Conservation (phyloP, 2,888 invertebrate genomes). For the Drosophila nigritarsus region DNA sequence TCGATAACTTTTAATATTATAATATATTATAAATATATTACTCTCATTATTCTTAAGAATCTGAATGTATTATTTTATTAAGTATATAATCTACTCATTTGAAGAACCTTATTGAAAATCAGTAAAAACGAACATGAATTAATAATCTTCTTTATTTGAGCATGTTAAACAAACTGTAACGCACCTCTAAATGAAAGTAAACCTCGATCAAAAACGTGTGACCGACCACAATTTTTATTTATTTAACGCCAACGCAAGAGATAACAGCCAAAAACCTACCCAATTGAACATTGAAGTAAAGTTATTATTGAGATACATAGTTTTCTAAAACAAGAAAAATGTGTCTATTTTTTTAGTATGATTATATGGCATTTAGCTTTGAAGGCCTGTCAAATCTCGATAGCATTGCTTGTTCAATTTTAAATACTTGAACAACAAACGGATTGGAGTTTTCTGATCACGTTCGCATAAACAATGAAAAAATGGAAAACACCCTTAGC, state of each 20-base stretch:
- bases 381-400: constrained; percentile 26
- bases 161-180: too few relatives aligned
- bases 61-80: background rate
- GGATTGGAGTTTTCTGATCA: constrained; percentile 43
- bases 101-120: background rate
- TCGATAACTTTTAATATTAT: too few relatives aligned
- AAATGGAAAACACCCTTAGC: constrained; percentile 20
- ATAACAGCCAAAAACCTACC: background rate
- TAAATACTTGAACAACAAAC: constrained; percentile 45
- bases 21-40: too few relatives aligned
- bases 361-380: background rate
- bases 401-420: constrained; percentile 30
- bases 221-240: background rate
- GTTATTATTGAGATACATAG: background rate
- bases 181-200: too few relatives aligned
- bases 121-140: background rate
- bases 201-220: too few relatives aligned
- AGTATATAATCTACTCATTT: background rate
- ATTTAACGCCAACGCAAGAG: background rate
- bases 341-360: background rate
- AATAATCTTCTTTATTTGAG: background rate
- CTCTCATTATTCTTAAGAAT: background rate
- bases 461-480: constrained; percentile 30
- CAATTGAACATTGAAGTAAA: background rate
- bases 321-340: background rate